Conservation (phyloP, 2,888 invertebrate species). For the Taphrorychus bicolor region DNA sequence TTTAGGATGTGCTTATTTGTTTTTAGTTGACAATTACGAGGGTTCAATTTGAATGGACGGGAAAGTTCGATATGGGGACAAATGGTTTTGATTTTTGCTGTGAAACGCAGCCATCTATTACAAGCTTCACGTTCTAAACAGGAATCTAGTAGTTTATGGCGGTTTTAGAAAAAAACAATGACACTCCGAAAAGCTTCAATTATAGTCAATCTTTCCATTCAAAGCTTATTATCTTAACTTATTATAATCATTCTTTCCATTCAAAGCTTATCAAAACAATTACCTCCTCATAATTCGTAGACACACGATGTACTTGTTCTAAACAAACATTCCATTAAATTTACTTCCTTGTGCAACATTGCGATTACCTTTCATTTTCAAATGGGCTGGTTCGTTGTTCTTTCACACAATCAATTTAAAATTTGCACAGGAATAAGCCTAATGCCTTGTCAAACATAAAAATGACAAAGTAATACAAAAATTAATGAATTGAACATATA, state of each 20-base stretch:
- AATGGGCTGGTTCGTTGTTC: no score
- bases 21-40: slow-evolving; percentile 12
- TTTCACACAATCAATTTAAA: no score
- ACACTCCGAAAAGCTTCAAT: no score
- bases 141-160: no score
- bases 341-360: neutral
- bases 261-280: neutral
- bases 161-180: no score
- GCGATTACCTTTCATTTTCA: neutral
- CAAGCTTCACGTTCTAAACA: no score
- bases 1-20: slow-evolving; percentile 17
- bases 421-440: no score
- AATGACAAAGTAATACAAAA: neutral
- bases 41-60: slow-evolving; percentile 11
- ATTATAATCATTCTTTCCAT: neutral
- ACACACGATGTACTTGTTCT: neutral
- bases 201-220: neutral
- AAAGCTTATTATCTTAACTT: neutral
- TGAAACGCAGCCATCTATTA: no score
- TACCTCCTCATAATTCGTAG: neutral
- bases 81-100: no score
- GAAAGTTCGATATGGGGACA: no score
- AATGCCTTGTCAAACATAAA: neutral
- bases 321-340: neutral
- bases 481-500: neutral